Evolutionary conservation across 2,888 invertebrate species (phyloP).

Genomic region (Lochmaea capreae): DNA sequence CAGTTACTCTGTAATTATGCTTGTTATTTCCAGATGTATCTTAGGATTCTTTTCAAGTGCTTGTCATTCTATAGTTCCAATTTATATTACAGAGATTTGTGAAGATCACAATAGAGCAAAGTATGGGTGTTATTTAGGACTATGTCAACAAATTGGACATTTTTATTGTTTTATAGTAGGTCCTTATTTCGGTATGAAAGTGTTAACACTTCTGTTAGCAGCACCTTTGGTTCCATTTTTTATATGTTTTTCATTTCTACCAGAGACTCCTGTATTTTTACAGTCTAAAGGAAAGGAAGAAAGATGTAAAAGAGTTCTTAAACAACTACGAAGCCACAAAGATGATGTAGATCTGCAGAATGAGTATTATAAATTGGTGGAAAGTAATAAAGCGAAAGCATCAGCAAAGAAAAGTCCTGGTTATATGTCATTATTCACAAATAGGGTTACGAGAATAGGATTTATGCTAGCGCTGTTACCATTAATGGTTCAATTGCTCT

Average conservation of each 20-base stretch:
- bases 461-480: not conserved
- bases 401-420: not conserved
- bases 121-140: constrained; percentile 2
- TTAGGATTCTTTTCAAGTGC: not conserved
- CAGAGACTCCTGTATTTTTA: constrained; percentile 27
- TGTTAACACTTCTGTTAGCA: constrained; percentile 21
- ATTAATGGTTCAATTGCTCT: not conserved
- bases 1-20: not conserved
- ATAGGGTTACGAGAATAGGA: not conserved
- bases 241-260: not conserved
- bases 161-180: not conserved
- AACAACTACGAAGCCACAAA: constrained; percentile 20
- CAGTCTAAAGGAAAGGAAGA: constrained; percentile 12
- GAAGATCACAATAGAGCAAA: constrained; percentile 20
- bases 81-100: constrained; percentile 1
- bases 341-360: constrained; percentile 5
- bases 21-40: not conserved
- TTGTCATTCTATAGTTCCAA: not conserved
- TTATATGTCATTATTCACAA: not conserved
- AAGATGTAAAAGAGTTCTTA: constrained; percentile 14
- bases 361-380: constrained; percentile 5
- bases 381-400: not conserved
- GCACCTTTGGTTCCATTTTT: constrained; percentile 15
- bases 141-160: constrained; percentile 8
- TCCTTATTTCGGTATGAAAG: constrained; percentile 1